Conservation (phyloP, 1,140 invertebrate genomes). For the Drosophila elegans region DNA sequence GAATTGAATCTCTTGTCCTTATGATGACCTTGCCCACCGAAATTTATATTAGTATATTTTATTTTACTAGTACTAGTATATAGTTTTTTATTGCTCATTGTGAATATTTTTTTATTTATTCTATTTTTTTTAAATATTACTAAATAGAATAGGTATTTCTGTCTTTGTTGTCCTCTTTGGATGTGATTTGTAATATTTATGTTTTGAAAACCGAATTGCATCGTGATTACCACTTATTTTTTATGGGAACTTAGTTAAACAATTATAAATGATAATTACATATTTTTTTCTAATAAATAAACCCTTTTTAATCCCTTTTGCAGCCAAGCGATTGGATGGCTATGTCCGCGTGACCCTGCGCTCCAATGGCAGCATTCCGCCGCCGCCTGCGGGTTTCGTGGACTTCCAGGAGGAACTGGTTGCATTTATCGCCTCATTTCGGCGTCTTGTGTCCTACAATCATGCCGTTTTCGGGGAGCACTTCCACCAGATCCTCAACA, state of each 20-base stretch:
- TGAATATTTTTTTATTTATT: too few relatives aligned
- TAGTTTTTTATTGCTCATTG: too few relatives aligned
- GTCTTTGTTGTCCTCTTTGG: too few relatives aligned
- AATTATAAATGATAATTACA: not conserved
- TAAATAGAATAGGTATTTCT: too few relatives aligned
- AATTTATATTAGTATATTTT: too few relatives aligned
- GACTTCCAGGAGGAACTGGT: constrained; percentile 74
- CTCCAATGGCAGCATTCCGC: constrained; percentile 64
- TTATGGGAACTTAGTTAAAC: too few relatives aligned
- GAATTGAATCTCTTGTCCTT: too few relatives aligned
- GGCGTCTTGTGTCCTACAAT: constrained; percentile 80
- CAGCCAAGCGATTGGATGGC: constrained; percentile 73
- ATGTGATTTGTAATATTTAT: too few relatives aligned
- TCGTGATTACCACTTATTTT: too few relatives aligned
- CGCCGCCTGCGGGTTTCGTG: constrained; percentile 74
- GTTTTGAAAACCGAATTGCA: not conserved
- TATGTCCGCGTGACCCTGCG: constrained; percentile 74
- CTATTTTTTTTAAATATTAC: too few relatives aligned
- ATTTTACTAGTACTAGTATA: too few relatives aligned
- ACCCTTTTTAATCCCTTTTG: not conserved
- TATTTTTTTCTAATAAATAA: not conserved
- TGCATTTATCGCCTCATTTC: constrained; percentile 71
- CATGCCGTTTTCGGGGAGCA: constrained; percentile 83
- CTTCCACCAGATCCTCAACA: constrained; percentile 59
- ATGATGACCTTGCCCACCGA: too few relatives aligned